Conservation (phyloP, 2,888 invertebrate species). For the Leptura quadrifasciata region DNA sequence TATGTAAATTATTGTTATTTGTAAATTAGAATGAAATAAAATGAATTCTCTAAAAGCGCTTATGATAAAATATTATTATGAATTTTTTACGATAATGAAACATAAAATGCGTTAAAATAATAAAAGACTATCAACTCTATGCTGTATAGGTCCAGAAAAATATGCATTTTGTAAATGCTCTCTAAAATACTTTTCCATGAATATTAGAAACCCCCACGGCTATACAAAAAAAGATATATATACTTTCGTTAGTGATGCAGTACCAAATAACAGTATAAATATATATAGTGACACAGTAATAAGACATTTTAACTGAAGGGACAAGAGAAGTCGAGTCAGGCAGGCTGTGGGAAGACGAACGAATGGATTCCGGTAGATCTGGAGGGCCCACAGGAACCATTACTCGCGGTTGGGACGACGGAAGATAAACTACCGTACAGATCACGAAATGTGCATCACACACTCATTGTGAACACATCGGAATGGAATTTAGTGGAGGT, state of each 20-base stretch:
- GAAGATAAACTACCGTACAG: constrained; percentile 52
- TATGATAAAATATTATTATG: too few relatives aligned
- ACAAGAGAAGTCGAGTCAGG: constrained; percentile 4
- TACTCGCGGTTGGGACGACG: constrained; percentile 55
- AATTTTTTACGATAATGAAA: too few relatives aligned
- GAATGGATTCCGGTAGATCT: constrained; percentile 53
- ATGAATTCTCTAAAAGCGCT: too few relatives aligned
- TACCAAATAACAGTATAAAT: background rate
- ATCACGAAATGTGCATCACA: constrained; percentile 50
- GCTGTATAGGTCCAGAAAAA: too few relatives aligned
- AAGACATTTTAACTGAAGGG: constrained; percentile 16
- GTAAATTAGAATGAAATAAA: too few relatives aligned
- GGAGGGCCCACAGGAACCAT: constrained; percentile 48
- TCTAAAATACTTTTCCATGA: background rate
- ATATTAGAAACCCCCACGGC: background rate
- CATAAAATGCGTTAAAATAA: too few relatives aligned
- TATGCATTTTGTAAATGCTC: too few relatives aligned
- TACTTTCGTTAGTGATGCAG: background rate
- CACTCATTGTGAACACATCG: constrained; percentile 46
- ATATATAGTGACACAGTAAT: constrained; percentile 10
- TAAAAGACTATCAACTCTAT: too few relatives aligned
- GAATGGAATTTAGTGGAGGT: constrained; percentile 35
- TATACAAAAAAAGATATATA: background rate
- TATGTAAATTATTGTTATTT: too few relatives aligned
- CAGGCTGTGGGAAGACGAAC: constrained; percentile 40